Evolutionary conservation across 2,888 invertebrate genomes (phyloP), one percentile per base, ranked within the genome.

Genomic region (Sericinus montela): DNA sequence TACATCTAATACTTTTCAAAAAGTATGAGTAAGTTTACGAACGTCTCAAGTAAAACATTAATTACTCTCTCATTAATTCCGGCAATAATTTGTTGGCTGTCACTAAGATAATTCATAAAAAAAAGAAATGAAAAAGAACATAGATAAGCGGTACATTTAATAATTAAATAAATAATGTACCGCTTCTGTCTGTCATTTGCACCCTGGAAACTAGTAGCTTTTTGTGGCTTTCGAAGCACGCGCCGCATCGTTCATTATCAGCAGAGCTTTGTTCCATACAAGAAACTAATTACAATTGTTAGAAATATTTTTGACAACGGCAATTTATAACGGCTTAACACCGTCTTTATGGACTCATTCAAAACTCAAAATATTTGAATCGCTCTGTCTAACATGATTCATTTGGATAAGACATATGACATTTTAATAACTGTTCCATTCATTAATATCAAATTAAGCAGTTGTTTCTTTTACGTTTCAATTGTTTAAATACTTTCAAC

Each of bases 231-330:
- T 71, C 70, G 67, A 69, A 72, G 81, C 85, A 80, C 84, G 82
- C 80, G 80, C 80, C 72, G 57, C 65, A 45, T 23, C 69, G 67
- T 71, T 80, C 75, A 77, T 80, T 79, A 77, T 74, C 53, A 62
- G 57, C 60, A 55, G 60, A 56, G 69, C 80, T 75, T 88, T 87
- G 84, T 87, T 75, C 75, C 62, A 60, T 67, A 87, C 83, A 85
- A 87, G 80, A 79, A 77, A 59, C 78, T 83, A 82, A 87, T 88
- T 85, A 88, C 79, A 63, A 80, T 79, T 84, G 85, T 88, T 79
- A 77, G 75, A 66, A 72, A 74, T 76, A 76, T 85, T 86, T n/a
- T 86, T 85, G 86, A 87, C 87, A 86, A 81, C 74, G 56, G 68
- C 75, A 70, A 88, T 86, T 87, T 88, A 80, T 87, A 78, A 85